Base-by-base conservation (phyloP, 2,888 invertebrate genomes). In the Eustalomyia histrio region DNA sequence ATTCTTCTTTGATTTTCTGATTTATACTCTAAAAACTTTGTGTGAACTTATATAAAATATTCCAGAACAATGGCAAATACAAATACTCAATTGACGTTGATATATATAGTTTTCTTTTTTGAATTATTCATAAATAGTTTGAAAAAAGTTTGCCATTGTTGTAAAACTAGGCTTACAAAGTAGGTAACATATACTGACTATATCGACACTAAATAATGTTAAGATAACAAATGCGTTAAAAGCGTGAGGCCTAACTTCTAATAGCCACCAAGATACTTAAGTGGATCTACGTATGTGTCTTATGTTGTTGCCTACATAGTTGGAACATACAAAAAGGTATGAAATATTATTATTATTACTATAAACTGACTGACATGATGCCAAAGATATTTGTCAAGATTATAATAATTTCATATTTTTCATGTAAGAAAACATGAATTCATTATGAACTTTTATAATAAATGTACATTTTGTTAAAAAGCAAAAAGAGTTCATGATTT, bases 381-480 rank as follows among this genome's bases (percentile, higher is more conserved):
- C 69, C 83, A 83, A 79, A 79, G 57, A 65, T 58, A 83, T 80
- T 79, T 83, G 79, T 80, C 83, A 80, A 73, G 79, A 69, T 80
- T 80, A 79, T 76, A 21, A 79, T 75, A 64, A 73, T 78, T 75
- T 58, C n/a, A 68, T 18, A 29, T 53, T 43, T 61, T 29, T 33
- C 1, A 2, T 29, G 7, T 29, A 29, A 29, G 29, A 29, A 29
- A 6, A 47, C 43, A 47, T 47, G 43, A 47, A 47, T 47, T 47
- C n/a, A 47, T n/a, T 47, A n/a, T 43, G 6, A 5, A 17, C 43
- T 52, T 64, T 57, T 33, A 16, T 60, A 18, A 17, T n/a, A n/a
- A 47, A 47, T 47, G 43, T 5, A 47, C 43, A 39, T 39, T 60
- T 60, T 39, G 1, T 17, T 7, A 18, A 18, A 21, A n/a, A 52